Evolutionary conservation across 1,140 invertebrate genomes (phyloP), one percentile per base, ranked within the genome.

Genomic region (Homarus americanus): DNA sequence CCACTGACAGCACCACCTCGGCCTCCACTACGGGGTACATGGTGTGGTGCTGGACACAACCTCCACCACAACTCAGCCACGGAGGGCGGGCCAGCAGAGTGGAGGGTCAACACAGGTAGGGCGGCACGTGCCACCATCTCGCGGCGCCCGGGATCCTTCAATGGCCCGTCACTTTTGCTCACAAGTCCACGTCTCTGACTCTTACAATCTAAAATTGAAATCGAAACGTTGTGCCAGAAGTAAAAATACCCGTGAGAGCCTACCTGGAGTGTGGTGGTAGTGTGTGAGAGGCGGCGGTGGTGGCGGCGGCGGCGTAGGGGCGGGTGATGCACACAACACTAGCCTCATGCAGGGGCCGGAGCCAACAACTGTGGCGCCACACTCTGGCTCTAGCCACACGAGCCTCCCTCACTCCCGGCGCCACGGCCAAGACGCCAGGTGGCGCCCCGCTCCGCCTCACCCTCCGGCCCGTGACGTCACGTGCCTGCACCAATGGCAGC

Each of bases 291-390:
- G 63, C 24, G 40, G 28, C 34, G 40, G 76, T 44, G 76, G 76
- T 32, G 40, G 63, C 28, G 28, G 63, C 28, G 63, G 76, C 76
- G 76, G 76, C 40, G 36, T 38, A 10, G n/a, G 76, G 7, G 73
- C 9, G 34, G 41, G 36, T 24, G 73, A 36, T 76, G 15, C 15
- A 15, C 44, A 49, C 44, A 15, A 49, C 44, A 49, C 44, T 49
- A 36, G 24, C 76, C 76, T 79, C 76, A 49, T 79, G 76, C 76
- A 79, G 76, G 40, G 76, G 38, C 76, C 76, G 76, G 76, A 79
- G 76, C 76, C 76, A 79, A 79, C 76, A 44, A 79, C 76, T 79
- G 76, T 44, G 76, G 76, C 76, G 76, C 76, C 76, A 79, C 76
- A 44, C 40, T 44, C 40, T 79, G 20, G 73, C 73, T 76, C 36